phyloP scores from a whole-genome alignment of 2,797 vertebrate species.

The Tenualosa ilisha region DNA sequence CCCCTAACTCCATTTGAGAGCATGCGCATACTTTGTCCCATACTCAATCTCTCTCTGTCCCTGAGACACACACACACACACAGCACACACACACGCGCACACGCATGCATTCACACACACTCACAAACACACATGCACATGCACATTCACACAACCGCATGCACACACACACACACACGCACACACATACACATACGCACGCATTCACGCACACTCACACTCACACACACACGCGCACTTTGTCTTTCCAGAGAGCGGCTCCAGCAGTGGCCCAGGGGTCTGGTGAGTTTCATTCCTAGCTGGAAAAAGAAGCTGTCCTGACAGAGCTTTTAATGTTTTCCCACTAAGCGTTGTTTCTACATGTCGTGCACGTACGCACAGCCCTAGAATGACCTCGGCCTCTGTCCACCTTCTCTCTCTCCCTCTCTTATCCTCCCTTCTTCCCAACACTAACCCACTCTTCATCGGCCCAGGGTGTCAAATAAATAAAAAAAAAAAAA shows the following conservation, averaged over 20 bases:
- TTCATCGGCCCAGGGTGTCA: conserved; percentile 23
- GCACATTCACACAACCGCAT: background rate
- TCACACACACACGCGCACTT: background rate
- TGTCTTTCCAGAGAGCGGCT: conserved; percentile 44
- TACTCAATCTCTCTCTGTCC: no score
- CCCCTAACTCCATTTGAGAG: background rate
- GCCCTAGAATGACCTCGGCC: conserved; percentile 56
- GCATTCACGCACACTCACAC: background rate
- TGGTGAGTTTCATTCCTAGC: conserved; percentile 56
- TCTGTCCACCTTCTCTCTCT: conserved; percentile 18
- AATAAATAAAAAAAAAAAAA: conserved; percentile 14
- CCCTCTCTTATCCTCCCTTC: conserved; percentile 35
- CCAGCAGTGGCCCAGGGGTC: conserved; percentile 45
- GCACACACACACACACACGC: background rate
- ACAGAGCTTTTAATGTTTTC: conserved; percentile 46
- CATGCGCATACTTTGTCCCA: no score
- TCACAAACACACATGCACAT: no score
- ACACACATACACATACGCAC: background rate
- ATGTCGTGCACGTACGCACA: conserved; percentile 65
- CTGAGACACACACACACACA: no score
- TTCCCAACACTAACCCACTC: conserved; percentile 35
- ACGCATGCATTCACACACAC: no score
- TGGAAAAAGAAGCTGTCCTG: conserved; percentile 57
- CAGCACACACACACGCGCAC: no score
- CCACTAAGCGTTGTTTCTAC: conserved; percentile 53